These are phyloP conservation scores for Bryconaethiops microstoma DNA, from an alignment of 2,797 vertebrate genomes.

Conservation along the genomic window DNA sequence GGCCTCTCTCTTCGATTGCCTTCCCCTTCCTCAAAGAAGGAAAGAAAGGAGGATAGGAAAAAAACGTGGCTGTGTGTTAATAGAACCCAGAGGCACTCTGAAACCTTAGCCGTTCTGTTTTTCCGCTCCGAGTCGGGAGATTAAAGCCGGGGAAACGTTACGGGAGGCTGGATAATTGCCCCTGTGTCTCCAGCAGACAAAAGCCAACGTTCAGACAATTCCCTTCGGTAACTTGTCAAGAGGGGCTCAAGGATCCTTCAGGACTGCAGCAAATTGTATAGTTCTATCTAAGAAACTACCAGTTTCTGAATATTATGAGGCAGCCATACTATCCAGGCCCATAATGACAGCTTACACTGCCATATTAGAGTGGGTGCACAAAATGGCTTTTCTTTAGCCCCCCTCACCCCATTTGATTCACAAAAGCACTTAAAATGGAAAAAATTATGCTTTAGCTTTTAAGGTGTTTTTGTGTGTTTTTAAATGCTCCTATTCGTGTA, in stretches of 20 bases:
- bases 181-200: slow-evolving; percentile 78
- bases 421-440: slow-evolving; percentile 72
- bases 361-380: slow-evolving; percentile 75
- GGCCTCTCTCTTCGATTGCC: slow-evolving; percentile 70
- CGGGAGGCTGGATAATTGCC: slow-evolving; percentile 79
- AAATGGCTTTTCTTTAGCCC: slow-evolving; percentile 68
- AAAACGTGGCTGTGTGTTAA: slow-evolving; percentile 81
- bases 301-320: slow-evolving; percentile 80
- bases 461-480: slow-evolving; percentile 58
- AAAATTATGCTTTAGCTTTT: slow-evolving; percentile 66
- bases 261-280: slow-evolving; percentile 79
- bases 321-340: slow-evolving; percentile 73
- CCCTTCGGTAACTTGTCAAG: slow-evolving; percentile 74
- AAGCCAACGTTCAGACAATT: slow-evolving; percentile 81
- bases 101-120: slow-evolving; percentile 80
- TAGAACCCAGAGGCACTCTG: slow-evolving; percentile 82
- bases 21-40: slow-evolving; percentile 44
- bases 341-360: slow-evolving; percentile 77
- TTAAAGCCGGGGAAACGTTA: slow-evolving; percentile 85
- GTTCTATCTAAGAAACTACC: slow-evolving; percentile 81
- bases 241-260: slow-evolving; percentile 81
- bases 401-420: slow-evolving; percentile 6
- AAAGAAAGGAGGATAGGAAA: slow-evolving; percentile 48
- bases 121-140: slow-evolving; percentile 79
- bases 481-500: slow-evolving; percentile 67